Evolutionary conservation across 2,113 vertebrate genomes (phyloP).

Genomic region (Platysternon megacephalum): DNA sequence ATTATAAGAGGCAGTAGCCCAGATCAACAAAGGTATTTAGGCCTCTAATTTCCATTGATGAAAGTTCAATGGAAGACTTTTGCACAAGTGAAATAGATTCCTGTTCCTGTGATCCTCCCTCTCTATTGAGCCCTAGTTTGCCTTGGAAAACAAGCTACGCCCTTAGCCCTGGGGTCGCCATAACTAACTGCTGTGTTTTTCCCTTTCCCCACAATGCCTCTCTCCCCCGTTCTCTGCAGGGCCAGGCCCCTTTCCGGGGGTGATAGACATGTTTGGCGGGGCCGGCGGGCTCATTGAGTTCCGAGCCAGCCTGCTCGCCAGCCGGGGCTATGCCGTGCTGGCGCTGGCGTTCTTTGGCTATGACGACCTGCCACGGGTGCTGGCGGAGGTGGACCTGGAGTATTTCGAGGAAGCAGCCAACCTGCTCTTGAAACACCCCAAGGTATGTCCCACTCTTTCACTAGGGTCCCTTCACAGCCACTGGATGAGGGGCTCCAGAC

Average conservation of each 20-base stretch:
- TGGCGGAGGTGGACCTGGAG: constrained; percentile 52
- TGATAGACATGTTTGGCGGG: constrained; percentile 70
- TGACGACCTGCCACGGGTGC: constrained; percentile 49
- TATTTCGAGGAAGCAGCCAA: constrained; percentile 67
- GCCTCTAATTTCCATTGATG: not conserved
- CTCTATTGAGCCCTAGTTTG: not conserved
- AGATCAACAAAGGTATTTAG: not conserved
- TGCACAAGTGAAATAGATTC: not conserved
- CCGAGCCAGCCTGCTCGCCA: constrained; percentile 68
- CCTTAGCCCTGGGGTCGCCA: not conserved
- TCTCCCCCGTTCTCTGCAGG: not conserved
- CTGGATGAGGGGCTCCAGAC: not conserved
- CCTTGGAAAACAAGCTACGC: not conserved
- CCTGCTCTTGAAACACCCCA: constrained; percentile 66
- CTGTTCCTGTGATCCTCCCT: not conserved
- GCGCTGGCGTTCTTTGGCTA: constrained; percentile 71
- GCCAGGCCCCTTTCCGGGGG: constrained; percentile 64
- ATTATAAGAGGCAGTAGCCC: not conserved
- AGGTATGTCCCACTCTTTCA: constrained; percentile 33
- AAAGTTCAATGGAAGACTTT: not conserved
- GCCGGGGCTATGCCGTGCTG: constrained; percentile 69
- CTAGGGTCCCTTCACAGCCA: not conserved
- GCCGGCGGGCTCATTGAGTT: constrained; percentile 68
- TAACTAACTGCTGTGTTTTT: not conserved
- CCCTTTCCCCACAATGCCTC: not conserved